Evolutionary conservation across 2,888 invertebrate genomes (phyloP).

Genomic region (Empis livida): DNA sequence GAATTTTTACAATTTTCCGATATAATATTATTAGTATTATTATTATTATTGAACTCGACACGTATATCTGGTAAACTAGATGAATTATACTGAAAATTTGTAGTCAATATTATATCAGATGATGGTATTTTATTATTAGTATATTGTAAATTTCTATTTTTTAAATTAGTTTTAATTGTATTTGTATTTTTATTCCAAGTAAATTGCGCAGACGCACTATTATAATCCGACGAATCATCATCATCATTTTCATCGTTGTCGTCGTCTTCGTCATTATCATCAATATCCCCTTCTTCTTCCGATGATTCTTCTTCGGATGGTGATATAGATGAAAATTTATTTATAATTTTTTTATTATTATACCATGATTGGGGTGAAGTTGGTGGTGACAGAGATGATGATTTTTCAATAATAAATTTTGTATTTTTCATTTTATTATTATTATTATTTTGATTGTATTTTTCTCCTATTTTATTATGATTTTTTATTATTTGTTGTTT

Average conservation of each 20-base stretch:
- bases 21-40: not conserved
- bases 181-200: not conserved
- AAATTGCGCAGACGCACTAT: too few relatives aligned
- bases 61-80: slow-evolving; percentile 33
- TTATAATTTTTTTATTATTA: not conserved
- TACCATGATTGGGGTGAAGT: not conserved
- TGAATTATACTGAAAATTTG: slow-evolving; percentile 14
- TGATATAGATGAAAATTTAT: slow-evolving; percentile 1
- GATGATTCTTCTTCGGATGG: slow-evolving; percentile 4
- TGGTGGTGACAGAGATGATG: too few relatives aligned
- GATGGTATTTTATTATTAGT: slow-evolving; percentile 7
- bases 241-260: slow-evolving; percentile 6
- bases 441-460: too few relatives aligned
- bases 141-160: not conserved
- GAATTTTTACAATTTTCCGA: not conserved
- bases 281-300: slow-evolving; percentile 2
- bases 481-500: too few relatives aligned
- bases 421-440: too few relatives aligned
- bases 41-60: slow-evolving; percentile 19
- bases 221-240: slow-evolving; percentile 12
- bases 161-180: not conserved
- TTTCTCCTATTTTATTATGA: too few relatives aligned
- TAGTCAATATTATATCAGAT: slow-evolving; percentile 3
- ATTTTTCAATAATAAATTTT: too few relatives aligned
- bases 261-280: slow-evolving; percentile 4